phyloP scores from a whole-genome alignment of 2,888 invertebrate genomes.

The Zelleria hepariella region DNA sequence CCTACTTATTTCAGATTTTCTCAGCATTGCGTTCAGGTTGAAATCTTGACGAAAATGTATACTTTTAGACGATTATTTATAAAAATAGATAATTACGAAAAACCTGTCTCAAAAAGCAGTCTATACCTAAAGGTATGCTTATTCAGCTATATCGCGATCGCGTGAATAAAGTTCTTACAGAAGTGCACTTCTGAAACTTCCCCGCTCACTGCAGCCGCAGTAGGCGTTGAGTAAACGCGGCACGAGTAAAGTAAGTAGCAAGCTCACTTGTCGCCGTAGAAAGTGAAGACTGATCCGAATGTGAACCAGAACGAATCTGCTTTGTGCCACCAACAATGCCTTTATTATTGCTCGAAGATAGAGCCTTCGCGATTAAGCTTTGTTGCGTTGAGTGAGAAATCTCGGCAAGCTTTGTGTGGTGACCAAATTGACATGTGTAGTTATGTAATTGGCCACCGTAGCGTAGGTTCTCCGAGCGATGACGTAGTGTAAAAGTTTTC shows the following conservation, averaged over 20 bases:
- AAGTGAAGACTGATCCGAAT: conserved; percentile 55
- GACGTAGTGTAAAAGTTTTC: too few relatives aligned
- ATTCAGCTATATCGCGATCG: too few relatives aligned
- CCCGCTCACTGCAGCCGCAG: neutral
- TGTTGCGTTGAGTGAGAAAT: neutral
- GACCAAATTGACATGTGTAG: neutral
- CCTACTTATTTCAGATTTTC: too few relatives aligned
- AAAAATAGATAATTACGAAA: too few relatives aligned
- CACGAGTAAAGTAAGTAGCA: neutral
- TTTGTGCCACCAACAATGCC: conserved; percentile 16
- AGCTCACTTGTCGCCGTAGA: conserved; percentile 45
- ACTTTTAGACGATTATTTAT: too few relatives aligned
- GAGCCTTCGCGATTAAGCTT: neutral
- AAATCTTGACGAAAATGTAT: too few relatives aligned
- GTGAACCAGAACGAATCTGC: conserved; percentile 53
- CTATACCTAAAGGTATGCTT: too few relatives aligned
- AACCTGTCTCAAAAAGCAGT: too few relatives aligned
- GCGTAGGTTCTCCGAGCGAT: too few relatives aligned
- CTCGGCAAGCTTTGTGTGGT: neutral
- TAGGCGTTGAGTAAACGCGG: neutral
- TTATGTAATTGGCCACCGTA: neutral
- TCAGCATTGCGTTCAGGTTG: too few relatives aligned
- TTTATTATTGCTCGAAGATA: neutral
- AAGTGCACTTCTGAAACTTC: too few relatives aligned
- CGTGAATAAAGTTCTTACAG: too few relatives aligned